phyloP scores from a whole-genome alignment of 1,140 invertebrate genomes.

The Achatina immaculata region DNA sequence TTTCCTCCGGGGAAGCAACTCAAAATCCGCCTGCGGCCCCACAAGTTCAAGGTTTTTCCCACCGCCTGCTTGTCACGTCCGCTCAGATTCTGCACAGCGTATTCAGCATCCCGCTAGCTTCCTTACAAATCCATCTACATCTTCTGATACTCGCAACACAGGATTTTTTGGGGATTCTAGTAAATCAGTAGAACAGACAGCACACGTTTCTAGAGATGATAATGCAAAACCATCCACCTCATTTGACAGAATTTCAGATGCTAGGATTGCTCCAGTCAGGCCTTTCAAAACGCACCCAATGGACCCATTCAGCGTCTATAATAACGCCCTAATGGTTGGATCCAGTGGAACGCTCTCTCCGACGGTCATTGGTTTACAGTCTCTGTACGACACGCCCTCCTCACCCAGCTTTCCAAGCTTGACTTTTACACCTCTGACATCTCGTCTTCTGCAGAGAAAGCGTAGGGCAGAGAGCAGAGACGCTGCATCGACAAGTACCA shows the following conservation, averaged over 20 bases:
- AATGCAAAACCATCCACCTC: not conserved
- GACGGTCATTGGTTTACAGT: conserved; percentile 29
- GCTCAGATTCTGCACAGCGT: not conserved
- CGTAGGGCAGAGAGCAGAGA: conserved; percentile 43
- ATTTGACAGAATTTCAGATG: not conserved
- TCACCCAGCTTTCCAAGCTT: conserved; percentile 49
- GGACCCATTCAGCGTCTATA: conserved; percentile 76
- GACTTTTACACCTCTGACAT: conserved; percentile 58
- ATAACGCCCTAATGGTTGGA: conserved; percentile 53
- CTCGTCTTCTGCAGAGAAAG: conserved; percentile 62
- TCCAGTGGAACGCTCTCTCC: conserved; percentile 14
- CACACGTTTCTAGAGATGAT: not conserved
- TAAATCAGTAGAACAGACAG: not conserved
- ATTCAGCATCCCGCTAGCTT: not conserved
- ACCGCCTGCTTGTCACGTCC: not conserved
- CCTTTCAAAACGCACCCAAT: conserved; percentile 81
- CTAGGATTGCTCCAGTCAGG: conserved; percentile 55
- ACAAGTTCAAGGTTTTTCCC: too few relatives aligned
- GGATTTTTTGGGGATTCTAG: not conserved
- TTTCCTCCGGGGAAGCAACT: too few relatives aligned
- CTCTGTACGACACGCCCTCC: conserved; percentile 47
- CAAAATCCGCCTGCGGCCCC: too few relatives aligned
- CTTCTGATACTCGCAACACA: not conserved
- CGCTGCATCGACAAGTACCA: conserved; percentile 44
- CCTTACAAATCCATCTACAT: not conserved